phyloP scores from a whole-genome alignment of 2,797 vertebrate species.

The Alcedo atthis region DNA sequence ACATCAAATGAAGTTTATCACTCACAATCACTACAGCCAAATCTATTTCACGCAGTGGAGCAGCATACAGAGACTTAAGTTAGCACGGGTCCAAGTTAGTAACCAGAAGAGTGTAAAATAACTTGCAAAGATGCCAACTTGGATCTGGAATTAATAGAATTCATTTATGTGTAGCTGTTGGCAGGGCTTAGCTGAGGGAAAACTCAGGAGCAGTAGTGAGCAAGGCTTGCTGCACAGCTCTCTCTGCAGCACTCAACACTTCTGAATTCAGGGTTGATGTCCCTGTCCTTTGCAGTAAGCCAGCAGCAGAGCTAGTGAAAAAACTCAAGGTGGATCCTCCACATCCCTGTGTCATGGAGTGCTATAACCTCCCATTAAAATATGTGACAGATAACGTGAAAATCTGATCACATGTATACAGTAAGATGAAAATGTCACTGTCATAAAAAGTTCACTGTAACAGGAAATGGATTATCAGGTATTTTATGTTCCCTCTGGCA shows the following conservation, averaged over 20 bases:
- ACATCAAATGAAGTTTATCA: not conserved
- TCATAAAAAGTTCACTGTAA: not conserved
- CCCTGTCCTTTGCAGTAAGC: not conserved
- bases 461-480: not conserved
- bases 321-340: not conserved
- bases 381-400: not conserved
- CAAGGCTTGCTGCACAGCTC: not conserved
- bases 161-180: not conserved
- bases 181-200: not conserved
- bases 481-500: not conserved
- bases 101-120: not conserved
- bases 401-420: not conserved
- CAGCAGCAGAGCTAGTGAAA: not conserved
- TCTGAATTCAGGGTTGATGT: not conserved
- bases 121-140: not conserved
- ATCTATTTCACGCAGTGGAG: not conserved
- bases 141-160: not conserved
- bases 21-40: not conserved
- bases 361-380: not conserved
- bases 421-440: not conserved
- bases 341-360: rapidly evolving
- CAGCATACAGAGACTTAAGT: not conserved
- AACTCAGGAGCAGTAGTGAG: not conserved
- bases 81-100: not conserved
- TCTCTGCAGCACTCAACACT: not conserved